Base-by-base conservation (phyloP, 2,888 invertebrate genomes). In the Tortrix viridana region DNA sequence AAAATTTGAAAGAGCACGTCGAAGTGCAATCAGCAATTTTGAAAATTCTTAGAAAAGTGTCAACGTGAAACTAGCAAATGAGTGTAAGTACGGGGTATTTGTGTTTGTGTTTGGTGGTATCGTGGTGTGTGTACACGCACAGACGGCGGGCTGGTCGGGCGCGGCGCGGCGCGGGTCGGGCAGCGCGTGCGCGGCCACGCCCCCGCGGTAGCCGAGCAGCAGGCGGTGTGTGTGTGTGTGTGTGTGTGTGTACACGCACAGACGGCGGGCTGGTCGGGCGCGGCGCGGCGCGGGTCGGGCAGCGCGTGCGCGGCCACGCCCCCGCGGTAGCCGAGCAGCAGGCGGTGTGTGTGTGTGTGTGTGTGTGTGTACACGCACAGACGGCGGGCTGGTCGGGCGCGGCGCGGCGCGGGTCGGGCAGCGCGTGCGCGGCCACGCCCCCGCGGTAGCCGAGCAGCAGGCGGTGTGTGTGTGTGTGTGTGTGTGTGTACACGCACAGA, bases 391-490 rank as follows among this genome's bases (percentile, higher is more conserved):
- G 84, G 69, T 82, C 84, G 94, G 94, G 94, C 77, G 94, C 93
- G 64, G 96, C 95, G 70, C 95, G 94, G 75, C 96, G 94, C 77
- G 98, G 97, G 72, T 96, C 97, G 75, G 96, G 95, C 79, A 98
- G 94, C 80, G 95, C 95, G 91, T 98, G 98, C 71, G 98, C 95
- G 50, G 97, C 97, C 89, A 99, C 98, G 69, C 96, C 97, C 49
- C 98, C 98, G 67, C 98, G 96, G 88, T 98, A 98, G 14, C 99
- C 99, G 60, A 99, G 96, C 80, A 98, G 96, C 52, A 99, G 93
- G 4, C 5, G 26, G 6, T 26, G 26, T 26, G 26, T 26, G n/a
- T 6, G 4, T 26, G 26, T 4, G 5, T 26, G 26, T n/a, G 6
- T n/a, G n/a, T n/a, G 26, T 4, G 6, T 26, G 26, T n/a, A 43